phyloP scores from a whole-genome alignment of 1,140 invertebrate species.

The Bathynomus jamesi region DNA sequence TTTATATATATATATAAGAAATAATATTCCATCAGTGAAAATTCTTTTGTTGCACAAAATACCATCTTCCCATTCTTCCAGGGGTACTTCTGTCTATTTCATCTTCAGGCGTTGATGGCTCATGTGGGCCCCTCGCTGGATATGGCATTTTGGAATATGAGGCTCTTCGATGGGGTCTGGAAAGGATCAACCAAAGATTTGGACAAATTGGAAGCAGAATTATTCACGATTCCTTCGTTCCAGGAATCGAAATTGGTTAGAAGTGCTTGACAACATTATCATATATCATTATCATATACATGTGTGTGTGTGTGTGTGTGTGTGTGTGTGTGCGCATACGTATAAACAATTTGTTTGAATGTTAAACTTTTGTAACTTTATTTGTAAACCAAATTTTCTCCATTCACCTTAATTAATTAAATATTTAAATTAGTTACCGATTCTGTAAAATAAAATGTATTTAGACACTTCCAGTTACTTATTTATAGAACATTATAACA shows the following conservation, averaged over 20 bases:
- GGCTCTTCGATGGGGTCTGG: conserved; percentile 30
- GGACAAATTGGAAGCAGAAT: conserved; percentile 27
- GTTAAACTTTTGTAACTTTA: background rate
- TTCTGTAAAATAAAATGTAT: no score
- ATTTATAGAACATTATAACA: no score
- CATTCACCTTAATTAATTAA: background rate
- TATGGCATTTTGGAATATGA: conserved; percentile 16
- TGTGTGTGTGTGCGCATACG: background rate
- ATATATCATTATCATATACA: no score
- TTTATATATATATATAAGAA: no score
- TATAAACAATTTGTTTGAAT: background rate
- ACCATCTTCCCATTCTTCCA: no score
- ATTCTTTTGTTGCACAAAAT: no score
- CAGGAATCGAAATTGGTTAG: conserved; percentile 30
- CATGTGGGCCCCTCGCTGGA: conserved; percentile 19
- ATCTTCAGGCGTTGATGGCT: no score
- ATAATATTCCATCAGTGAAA: no score
- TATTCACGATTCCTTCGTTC: conserved; percentile 25
- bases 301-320: background rate
- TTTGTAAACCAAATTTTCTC: background rate
- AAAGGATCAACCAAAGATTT: conserved; percentile 16
- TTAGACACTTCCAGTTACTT: no score
- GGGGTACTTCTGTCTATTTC: no score
- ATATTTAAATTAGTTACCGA: no score
- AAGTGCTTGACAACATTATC: background rate